These are phyloP conservation scores for Lipophrys pholis DNA, from an alignment of 2,113 vertebrate genomes.

Conservation along the genomic window DNA sequence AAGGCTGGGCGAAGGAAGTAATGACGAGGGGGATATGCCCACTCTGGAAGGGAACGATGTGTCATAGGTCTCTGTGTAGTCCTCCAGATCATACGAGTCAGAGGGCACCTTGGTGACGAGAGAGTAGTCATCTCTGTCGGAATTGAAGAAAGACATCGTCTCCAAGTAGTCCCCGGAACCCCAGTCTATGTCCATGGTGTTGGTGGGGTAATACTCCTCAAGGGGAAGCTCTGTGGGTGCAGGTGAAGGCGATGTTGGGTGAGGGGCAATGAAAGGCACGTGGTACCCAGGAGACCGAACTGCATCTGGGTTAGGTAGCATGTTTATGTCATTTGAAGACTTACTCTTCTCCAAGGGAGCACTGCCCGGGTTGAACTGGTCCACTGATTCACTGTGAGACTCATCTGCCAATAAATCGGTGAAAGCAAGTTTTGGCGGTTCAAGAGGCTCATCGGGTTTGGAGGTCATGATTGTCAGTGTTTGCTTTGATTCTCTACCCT, in stretches of 20 bases:
- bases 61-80: slow-evolving; percentile 86
- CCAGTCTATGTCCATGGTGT: slow-evolving; percentile 83
- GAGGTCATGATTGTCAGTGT: slow-evolving; percentile 18
- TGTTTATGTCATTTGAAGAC: slow-evolving; percentile 41
- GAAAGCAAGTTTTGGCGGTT: slow-evolving; percentile 35
- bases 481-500: slow-evolving; percentile 20
- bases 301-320: slow-evolving; percentile 41
- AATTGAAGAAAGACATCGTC: slow-evolving; percentile 81
- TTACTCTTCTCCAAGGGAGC: slow-evolving; percentile 42
- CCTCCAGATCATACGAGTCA: slow-evolving; percentile 85
- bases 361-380: slow-evolving; percentile 49
- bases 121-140: slow-evolving; percentile 76
- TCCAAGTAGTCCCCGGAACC: slow-evolving; percentile 90
- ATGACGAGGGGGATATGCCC: slow-evolving; percentile 83
- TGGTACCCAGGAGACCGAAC: slow-evolving; percentile 74
- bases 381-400: slow-evolving; percentile 23
- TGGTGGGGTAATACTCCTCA: slow-evolving; percentile 77
- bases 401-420: slow-evolving; percentile 36
- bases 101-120: slow-evolving; percentile 75
- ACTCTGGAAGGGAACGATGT: slow-evolving; percentile 89
- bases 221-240: slow-evolving; percentile 77
- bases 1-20: slow-evolving; percentile 42
- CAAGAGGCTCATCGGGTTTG: slow-evolving; percentile 28
- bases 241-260: slow-evolving; percentile 75
- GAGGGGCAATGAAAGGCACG: slow-evolving; percentile 75